Evolutionary conservation across 2,888 invertebrate genomes (phyloP).

Genomic region (Petrophora chlorosata): DNA sequence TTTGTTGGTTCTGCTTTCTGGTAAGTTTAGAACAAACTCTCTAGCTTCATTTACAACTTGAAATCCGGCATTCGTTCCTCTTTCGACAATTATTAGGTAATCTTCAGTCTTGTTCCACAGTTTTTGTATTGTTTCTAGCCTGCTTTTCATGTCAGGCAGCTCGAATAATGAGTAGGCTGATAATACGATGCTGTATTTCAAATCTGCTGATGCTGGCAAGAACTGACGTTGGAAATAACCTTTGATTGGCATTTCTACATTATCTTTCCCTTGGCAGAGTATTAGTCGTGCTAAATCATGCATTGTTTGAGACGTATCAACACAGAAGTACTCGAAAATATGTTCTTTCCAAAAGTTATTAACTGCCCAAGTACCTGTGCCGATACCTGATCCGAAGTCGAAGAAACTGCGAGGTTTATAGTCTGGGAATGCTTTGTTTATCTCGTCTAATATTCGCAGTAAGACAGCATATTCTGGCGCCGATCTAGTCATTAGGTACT

Average conservation of each 20-base stretch:
- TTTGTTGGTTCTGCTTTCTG: slow-evolving; percentile 45
- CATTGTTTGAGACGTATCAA: slow-evolving; percentile 93
- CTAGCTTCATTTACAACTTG: slow-evolving; percentile 92
- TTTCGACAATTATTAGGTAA: slow-evolving; percentile 92
- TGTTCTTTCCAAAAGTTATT: slow-evolving; percentile 87
- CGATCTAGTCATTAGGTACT: slow-evolving; percentile 89
- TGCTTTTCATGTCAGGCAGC: slow-evolving; percentile 85
- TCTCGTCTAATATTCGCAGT: slow-evolving; percentile 88
- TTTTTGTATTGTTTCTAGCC: slow-evolving; percentile 88
- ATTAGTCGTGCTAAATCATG: slow-evolving; percentile 91
- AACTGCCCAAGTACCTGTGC: slow-evolving; percentile 94
- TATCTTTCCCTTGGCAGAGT: slow-evolving; percentile 86
- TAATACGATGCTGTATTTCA: slow-evolving; percentile 91
- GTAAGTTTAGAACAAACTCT: slow-evolving; percentile 88
- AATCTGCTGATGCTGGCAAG: slow-evolving; percentile 85
- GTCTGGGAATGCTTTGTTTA: slow-evolving; percentile 83
- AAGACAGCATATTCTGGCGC: slow-evolving; percentile 90
- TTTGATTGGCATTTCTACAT: slow-evolving; percentile 82
- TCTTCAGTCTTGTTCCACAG: slow-evolving; percentile 94
- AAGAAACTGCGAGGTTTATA: slow-evolving; percentile 91
- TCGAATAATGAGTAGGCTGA: slow-evolving; percentile 93
- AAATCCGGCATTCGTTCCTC: slow-evolving; percentile 92
- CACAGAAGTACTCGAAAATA: slow-evolving; percentile 92
- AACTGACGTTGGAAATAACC: slow-evolving; percentile 91
- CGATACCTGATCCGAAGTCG: slow-evolving; percentile 96